These are phyloP conservation scores for Halictus ligatus DNA, from an alignment of 2,888 invertebrate genomes.

Conservation along the genomic window DNA sequence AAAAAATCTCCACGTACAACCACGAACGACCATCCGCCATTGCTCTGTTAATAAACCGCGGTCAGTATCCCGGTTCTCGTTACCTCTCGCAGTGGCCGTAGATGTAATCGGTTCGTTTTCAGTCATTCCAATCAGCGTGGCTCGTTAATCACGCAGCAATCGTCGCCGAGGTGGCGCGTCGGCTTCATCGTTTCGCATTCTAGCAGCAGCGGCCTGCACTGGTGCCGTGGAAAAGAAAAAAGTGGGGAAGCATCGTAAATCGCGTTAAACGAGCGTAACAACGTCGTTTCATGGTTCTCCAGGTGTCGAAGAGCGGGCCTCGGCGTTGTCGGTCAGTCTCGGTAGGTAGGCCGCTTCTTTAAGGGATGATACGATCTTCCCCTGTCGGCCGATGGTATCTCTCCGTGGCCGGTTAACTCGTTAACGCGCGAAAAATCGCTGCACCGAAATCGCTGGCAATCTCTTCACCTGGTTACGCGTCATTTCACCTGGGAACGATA, in stretches of 20 bases:
- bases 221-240: background rate
- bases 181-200: background rate
- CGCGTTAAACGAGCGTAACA: slow-evolving; percentile 76
- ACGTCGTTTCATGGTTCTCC: slow-evolving; percentile 75
- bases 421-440: slow-evolving; percentile 37
- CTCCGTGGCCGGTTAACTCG: background rate
- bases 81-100: background rate
- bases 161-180: background rate
- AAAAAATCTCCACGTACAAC: background rate
- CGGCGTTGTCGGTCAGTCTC: background rate
- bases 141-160: slow-evolving; percentile 1
- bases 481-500: slow-evolving; percentile 13
- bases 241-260: slow-evolving; percentile 19
- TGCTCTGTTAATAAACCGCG: background rate
- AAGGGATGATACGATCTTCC: slow-evolving; percentile 63
- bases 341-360: slow-evolving; percentile 12
- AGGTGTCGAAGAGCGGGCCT: slow-evolving; percentile 42
- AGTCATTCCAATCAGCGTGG: slow-evolving; percentile 2
- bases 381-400: slow-evolving; percentile 47
- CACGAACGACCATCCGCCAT: background rate
- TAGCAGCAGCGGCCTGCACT: background rate
- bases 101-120: slow-evolving; percentile 6
- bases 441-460: slow-evolving; percentile 22
- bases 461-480: slow-evolving; percentile 3
- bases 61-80: background rate